phyloP scores from a whole-genome alignment of 1,140 invertebrate species.

The Neelides sp. region DNA sequence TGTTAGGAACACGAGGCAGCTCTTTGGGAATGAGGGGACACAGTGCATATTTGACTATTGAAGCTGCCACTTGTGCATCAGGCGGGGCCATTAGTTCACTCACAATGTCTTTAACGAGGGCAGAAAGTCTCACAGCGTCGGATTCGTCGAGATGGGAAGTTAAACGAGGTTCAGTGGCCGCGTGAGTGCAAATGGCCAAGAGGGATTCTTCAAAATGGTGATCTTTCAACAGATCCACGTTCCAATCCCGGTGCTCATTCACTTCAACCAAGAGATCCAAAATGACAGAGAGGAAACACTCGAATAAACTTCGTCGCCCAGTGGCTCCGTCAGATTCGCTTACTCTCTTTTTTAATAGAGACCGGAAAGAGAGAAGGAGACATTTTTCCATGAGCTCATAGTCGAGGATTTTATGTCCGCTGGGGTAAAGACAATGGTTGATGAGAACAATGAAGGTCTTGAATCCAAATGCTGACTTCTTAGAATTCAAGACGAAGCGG shows the following conservation, averaged over 20 bases:
- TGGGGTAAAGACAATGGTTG: conserved; percentile 16
- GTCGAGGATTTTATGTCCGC: conserved; percentile 20
- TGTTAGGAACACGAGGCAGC: conserved; percentile 22
- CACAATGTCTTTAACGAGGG: conserved; percentile 22
- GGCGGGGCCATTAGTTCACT: conserved; percentile 29
- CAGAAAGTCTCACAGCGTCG: conserved; percentile 20
- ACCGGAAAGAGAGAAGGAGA: conserved; percentile 23
- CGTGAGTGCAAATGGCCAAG: conserved; percentile 20
- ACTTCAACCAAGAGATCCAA: conserved; percentile 21
- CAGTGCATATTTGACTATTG: conserved; percentile 22
- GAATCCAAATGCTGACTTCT: conserved; percentile 26
- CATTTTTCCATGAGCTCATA: conserved; percentile 24
- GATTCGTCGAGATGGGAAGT: conserved; percentile 6
- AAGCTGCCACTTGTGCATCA: conserved; percentile 19
- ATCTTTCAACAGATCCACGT: conserved; percentile 23
- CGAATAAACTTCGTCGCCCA: conserved; percentile 19
- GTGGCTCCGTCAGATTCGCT: conserved; percentile 19
- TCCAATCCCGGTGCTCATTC: conserved; percentile 21
- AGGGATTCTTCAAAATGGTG: conserved; percentile 23
- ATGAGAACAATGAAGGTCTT: conserved; percentile 25
- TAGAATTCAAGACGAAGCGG: conserved; percentile 26
- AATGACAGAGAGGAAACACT: conserved; percentile 21
- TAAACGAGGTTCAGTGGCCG: background rate
- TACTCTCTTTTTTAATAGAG: conserved; percentile 15
- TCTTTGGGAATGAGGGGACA: conserved; percentile 24